Percentiles rank a stretch among this genome's conserved stretches.
phyloP scores from a whole-genome alignment of 2,888 invertebrate species.

The Prosopocoilus inquinatus region DNA sequence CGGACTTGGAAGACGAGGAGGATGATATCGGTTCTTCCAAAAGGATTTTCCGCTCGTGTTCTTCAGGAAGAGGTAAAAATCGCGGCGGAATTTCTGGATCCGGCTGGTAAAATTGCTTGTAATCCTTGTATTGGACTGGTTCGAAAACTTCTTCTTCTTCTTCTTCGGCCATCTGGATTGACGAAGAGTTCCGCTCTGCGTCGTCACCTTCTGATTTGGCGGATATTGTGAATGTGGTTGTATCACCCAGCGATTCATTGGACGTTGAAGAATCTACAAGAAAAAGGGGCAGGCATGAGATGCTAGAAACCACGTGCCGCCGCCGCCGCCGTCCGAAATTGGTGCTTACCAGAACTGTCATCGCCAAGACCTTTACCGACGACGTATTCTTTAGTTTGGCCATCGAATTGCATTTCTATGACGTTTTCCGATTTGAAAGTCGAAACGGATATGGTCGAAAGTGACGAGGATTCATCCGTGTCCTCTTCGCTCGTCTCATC shows the following conservation, averaged over 20 bases:
- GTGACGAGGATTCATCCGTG: neutral
- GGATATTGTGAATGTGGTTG: constrained; percentile 1
- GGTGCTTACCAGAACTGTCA: no score
- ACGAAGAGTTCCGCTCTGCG: neutral
- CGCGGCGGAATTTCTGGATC: neutral
- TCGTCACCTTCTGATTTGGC: no score
- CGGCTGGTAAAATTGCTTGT: constrained; percentile 3
- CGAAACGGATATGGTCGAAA: constrained; percentile 11
- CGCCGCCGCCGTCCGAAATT: no score
- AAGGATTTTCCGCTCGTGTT: constrained; percentile 4
- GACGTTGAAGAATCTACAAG: neutral
- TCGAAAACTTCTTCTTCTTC: neutral
- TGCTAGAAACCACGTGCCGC: no score
- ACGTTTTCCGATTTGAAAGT: constrained; percentile 10
- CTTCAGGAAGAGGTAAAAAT: constrained; percentile 3
- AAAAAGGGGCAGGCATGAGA: no score
- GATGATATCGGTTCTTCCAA: no score
- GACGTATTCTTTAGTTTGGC: constrained; percentile 5
- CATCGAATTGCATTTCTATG: constrained; percentile 12
- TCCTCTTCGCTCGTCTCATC: neutral
- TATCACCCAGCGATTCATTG: neutral
- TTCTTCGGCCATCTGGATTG: constrained; percentile 1
- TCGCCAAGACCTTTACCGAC: neutral
- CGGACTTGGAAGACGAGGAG: no score
- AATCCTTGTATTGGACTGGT: neutral